Conservation (phyloP, 2,888 invertebrate species). For the Halocaridina rubra region DNA sequence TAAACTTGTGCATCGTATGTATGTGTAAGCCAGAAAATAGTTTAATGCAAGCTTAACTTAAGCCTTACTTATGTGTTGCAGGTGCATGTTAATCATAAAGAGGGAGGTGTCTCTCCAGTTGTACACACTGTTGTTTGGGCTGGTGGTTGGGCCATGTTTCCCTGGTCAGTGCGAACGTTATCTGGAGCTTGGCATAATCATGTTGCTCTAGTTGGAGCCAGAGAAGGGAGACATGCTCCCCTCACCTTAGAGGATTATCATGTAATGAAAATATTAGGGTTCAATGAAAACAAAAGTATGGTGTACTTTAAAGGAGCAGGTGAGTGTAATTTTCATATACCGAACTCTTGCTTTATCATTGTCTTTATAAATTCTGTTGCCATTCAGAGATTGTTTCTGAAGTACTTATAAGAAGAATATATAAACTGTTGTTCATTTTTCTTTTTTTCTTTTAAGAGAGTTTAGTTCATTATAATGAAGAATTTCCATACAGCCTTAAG, state of each 20-base stretch:
- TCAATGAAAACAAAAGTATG: neutral
- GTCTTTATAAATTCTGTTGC: no score
- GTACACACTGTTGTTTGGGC: slow-evolving; percentile 57
- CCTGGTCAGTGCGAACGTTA: slow-evolving; percentile 54
- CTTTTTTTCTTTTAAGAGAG: no score
- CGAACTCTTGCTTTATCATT: no score
- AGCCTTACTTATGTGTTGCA: no score
- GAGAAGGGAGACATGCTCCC: slow-evolving; percentile 50
- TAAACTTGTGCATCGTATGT: no score
- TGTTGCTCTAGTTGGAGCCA: slow-evolving; percentile 56
- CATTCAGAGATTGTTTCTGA: no score
- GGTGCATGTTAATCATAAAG: slow-evolving; percentile 58
- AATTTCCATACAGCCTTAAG: no score
- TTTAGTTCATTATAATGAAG: no score
- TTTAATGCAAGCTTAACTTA: no score
- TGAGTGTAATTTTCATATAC: neutral
- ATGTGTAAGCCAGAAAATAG: no score
- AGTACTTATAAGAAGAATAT: no score
- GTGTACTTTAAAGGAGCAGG: slow-evolving; percentile 59
- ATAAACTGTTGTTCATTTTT: no score
- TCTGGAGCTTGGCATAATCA: slow-evolving; percentile 61
- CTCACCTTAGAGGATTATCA: slow-evolving; percentile 53
- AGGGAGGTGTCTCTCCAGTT: slow-evolving; percentile 57
- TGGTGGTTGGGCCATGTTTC: slow-evolving; percentile 58
- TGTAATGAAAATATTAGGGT: slow-evolving; percentile 51